Percentiles rank a stretch among this genome's conserved stretches.
These are phyloP conservation scores for Nephrotoma appendiculata DNA, from an alignment of 2,888 invertebrate species.

Conservation along the genomic window DNA sequence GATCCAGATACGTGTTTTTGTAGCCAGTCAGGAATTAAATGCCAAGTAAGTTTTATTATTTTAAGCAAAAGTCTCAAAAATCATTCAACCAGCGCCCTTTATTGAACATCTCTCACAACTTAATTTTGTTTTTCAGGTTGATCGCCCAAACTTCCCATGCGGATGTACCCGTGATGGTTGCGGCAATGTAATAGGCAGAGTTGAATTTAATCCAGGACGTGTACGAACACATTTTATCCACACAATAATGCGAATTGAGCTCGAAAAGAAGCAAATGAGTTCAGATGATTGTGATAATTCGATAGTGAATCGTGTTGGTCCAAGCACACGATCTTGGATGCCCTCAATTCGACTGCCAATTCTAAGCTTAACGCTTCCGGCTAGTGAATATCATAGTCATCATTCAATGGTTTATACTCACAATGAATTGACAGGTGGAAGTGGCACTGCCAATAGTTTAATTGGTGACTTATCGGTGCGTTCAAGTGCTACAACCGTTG, in stretches of 20 bases:
- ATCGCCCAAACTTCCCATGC: constrained; percentile 90
- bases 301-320: not conserved
- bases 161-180: constrained; percentile 92
- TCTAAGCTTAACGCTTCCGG: not conserved
- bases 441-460: too few species aligned
- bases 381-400: not conserved
- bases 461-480: not conserved
- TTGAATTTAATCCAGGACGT: constrained; percentile 91
- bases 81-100: not conserved
- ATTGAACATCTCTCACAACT: not conserved
- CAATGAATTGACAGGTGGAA: not conserved
- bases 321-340: not conserved
- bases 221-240: constrained; percentile 95
- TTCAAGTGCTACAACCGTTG: not conserved
- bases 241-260: constrained; percentile 82
- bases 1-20: constrained; percentile 93
- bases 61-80: not conserved
- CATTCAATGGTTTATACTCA: not conserved
- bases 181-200: constrained; percentile 78
- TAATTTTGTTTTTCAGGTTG: constrained; percentile 44
- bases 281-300: constrained; percentile 9
- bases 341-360: not conserved
- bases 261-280: constrained; percentile 68
- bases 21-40: constrained; percentile 89
- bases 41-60: constrained; percentile 45